These are phyloP conservation scores for Lapara coniferarum DNA, from an alignment of 2,888 invertebrate genomes.

Conservation along the genomic window DNA sequence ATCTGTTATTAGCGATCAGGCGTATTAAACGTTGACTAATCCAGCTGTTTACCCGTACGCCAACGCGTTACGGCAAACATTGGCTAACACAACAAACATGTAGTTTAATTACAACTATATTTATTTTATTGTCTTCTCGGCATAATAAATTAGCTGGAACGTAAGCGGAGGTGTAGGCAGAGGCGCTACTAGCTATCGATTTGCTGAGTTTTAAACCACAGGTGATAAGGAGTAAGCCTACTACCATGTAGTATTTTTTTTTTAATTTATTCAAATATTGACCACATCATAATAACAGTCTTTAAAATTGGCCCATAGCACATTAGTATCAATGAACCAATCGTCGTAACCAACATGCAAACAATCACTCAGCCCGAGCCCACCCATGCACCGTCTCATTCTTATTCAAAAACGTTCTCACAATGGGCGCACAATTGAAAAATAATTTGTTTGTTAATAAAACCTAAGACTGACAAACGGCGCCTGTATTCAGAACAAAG, in stretches of 20 bases:
- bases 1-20: constrained; percentile 1
- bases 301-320: background rate
- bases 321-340: background rate
- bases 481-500: too few species aligned
- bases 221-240: too few species aligned
- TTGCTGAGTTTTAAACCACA: too few species aligned
- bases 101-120: constrained; percentile 2
- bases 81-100: background rate
- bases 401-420: background rate
- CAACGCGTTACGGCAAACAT: background rate
- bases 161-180: too few species aligned
- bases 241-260: too few species aligned
- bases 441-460: constrained; percentile 19
- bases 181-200: too few species aligned
- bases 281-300: too few species aligned
- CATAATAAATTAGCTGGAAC: background rate
- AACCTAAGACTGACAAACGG: constrained; percentile 4
- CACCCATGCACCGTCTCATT: constrained; percentile 8
- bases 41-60: constrained; percentile 9
- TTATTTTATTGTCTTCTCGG: background rate
- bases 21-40: constrained; percentile 15
- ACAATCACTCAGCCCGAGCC: constrained; percentile 4
- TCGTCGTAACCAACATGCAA: background rate
- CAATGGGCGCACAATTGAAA: constrained; percentile 13
- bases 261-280: too few species aligned